phyloP scores from a whole-genome alignment of 2,797 vertebrate genomes.

The Peromyscus attwateri region DNA sequence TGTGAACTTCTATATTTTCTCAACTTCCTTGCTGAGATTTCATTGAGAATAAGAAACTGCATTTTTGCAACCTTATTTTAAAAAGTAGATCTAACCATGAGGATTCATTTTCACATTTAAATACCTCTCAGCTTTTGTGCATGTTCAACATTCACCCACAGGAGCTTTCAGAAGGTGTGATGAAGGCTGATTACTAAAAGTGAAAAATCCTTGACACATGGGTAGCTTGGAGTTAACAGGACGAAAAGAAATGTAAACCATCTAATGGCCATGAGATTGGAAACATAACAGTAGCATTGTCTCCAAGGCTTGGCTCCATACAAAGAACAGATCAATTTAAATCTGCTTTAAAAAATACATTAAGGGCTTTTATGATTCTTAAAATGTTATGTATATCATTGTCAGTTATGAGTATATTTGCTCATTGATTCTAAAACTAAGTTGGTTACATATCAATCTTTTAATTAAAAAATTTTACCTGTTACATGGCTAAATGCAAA shows the following conservation, averaged over 20 bases:
- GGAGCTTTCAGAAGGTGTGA: constrained; percentile 74
- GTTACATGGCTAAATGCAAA: constrained; percentile 11
- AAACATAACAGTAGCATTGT: constrained; percentile 34
- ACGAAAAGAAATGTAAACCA: constrained; percentile 55
- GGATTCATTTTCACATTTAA: constrained; percentile 85
- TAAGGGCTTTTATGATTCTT: constrained; percentile 26
- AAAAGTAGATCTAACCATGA: constrained; percentile 85
- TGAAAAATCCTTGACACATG: constrained; percentile 45
- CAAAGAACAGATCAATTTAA: constrained; percentile 60
- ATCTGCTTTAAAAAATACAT: background rate
- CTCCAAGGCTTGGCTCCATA: constrained; percentile 26
- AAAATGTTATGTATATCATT: background rate
- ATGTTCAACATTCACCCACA: constrained; percentile 75
- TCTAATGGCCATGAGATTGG: constrained; percentile 9
- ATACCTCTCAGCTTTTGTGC: constrained; percentile 80
- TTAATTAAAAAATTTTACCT: background rate
- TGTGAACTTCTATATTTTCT: constrained; percentile 67
- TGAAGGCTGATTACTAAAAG: constrained; percentile 79
- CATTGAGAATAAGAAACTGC: constrained; percentile 78
- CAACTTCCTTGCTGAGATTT: constrained; percentile 73
- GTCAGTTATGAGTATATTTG: constrained; percentile 15
- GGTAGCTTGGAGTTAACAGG: constrained; percentile 54
- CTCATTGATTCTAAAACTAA: constrained; percentile 62
- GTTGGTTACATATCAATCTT: constrained; percentile 6
- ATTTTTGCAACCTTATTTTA: constrained; percentile 71